Conservation (phyloP, 2,113 vertebrate species). For the Cygnus buccinator region DNA sequence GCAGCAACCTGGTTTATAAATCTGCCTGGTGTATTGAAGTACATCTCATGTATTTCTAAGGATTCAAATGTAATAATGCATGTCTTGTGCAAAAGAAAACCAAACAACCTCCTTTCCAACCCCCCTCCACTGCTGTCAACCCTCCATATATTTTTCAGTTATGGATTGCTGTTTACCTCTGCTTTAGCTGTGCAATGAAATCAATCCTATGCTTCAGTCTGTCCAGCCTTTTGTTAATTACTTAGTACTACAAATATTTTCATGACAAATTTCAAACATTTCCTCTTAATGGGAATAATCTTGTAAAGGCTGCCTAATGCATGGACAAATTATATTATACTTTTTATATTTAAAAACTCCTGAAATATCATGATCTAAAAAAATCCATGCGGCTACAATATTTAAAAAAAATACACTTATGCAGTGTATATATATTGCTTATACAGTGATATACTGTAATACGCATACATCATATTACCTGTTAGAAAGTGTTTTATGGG, state of each 20-base stretch:
- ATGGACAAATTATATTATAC: neutral
- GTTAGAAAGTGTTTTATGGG: neutral
- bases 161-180: neutral
- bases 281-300: neutral
- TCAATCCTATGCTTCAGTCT: neutral
- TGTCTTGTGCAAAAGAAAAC: neutral
- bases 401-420: neutral
- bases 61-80: neutral
- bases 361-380: neutral
- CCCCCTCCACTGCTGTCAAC: neutral
- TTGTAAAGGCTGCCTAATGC: neutral
- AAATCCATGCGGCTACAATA: neutral
- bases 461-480: neutral
- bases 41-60: neutral
- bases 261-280: neutral
- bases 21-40: neutral
- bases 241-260: neutral
- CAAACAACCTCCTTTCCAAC: neutral
- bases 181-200: neutral
- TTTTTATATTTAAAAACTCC: neutral
- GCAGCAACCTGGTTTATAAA: neutral
- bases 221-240: neutral
- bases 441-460: neutral
- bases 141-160: neutral
- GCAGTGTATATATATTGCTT: too few relatives aligned